Evolutionary conservation across 2,888 invertebrate genomes (phyloP), one percentile per base, ranked within the genome.

Genomic region (Crioceris asparagi): DNA sequence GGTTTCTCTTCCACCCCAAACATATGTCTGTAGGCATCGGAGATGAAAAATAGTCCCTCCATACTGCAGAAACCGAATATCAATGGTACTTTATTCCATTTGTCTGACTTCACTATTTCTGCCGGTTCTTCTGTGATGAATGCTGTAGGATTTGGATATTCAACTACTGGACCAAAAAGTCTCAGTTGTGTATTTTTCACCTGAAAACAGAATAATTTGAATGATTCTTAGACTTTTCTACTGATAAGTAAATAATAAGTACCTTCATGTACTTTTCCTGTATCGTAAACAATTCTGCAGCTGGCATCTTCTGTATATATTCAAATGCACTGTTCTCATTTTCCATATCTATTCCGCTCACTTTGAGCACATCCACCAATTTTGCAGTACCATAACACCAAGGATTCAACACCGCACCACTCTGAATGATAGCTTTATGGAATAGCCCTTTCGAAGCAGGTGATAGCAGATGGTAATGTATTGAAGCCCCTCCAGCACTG

Each of bases 261-360:
- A 39, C 39, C 23, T 34, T 30, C 3, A 21, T 8, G 29, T 11
- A 39, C 8, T 23, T 17, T 7, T 18, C 7, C 18, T 39, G 39
- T 2, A 17, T 18, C 4, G 16, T 18, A 3, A n/a, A n/a, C 5
- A 39, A 21, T n/a, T 35, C 29, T 17, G 30, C 21, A 3, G 8
- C 30, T 2, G 12, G 26, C 21, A 47, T 29, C 26, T 26, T 34
- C 32, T 43, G 29, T 12, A 55, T 33, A 14, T 46, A 34, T 17
- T 52, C 45, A 27, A 56, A 36, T 14, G 52, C 48, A 30, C 48
- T 42, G 27, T 41, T 45, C 29, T 53, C 54, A n/a, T 35, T 47
- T 12, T 41, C 43, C 23, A 46, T 42, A 2, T 55, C 48, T 15
- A 41, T 43, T 12, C 49, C 50, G n/a, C n/a, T n/a, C n/a, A n/a